Evolutionary conservation across 2,797 vertebrate genomes (phyloP).

Genomic region (Amblyraja radiata): DNA sequence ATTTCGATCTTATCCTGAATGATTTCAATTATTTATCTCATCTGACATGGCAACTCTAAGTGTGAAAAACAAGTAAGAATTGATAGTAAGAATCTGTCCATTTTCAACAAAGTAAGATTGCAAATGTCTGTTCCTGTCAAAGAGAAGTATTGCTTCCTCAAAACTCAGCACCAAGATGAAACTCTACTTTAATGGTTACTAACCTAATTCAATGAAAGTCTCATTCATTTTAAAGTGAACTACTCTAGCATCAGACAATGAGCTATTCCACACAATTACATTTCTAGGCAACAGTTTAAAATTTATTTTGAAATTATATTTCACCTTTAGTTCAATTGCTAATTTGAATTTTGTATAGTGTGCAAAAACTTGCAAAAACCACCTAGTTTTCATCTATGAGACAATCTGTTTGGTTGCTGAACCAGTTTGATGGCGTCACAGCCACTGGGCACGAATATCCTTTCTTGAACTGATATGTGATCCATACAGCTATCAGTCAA

Average conservation of each 20-base stretch:
- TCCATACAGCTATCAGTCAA: no score
- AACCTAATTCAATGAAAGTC: not conserved
- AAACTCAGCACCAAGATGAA: not conserved
- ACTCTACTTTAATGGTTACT: not conserved
- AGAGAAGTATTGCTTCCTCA: not conserved
- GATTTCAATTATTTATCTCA: slow-evolving; percentile 11
- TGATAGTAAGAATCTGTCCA: not conserved
- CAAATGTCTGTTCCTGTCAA: not conserved
- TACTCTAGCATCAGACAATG: not conserved
- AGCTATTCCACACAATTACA: not conserved
- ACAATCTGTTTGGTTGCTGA: no score
- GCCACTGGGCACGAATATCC: no score
- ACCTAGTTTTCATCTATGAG: no score
- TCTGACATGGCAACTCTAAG: not conserved
- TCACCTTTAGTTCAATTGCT: no score
- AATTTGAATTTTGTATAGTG: no score
- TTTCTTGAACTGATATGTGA: no score
- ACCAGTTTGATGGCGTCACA: no score
- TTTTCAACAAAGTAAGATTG: not conserved
- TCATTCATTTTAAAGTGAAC: not conserved
- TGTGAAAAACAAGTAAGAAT: not conserved
- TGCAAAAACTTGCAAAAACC: no score
- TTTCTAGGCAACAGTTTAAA: not conserved
- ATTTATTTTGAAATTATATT: no score
- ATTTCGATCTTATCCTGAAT: not conserved